Percentiles rank a stretch among this genome's conserved stretches.
Conservation (phyloP, 2,888 invertebrate species). For the Drosophila histrio region DNA sequence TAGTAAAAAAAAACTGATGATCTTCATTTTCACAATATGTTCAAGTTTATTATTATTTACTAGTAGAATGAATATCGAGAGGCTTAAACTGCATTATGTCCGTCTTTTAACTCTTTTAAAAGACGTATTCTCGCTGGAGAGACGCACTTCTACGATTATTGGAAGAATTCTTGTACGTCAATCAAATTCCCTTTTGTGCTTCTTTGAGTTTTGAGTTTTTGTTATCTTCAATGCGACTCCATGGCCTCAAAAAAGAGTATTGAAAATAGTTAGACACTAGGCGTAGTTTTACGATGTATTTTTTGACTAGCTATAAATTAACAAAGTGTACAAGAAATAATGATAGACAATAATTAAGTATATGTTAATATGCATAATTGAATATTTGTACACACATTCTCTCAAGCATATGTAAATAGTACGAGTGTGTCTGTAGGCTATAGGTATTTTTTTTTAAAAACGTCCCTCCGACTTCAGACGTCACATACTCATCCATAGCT, state of each 20-base stretch:
- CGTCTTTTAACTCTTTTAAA: not conserved
- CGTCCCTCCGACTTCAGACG: conserved; percentile 29
- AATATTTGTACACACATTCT: conserved; percentile 16
- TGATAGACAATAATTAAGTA: conserved; percentile 53
- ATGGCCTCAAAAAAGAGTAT: conserved; percentile 10
- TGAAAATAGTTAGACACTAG: conserved; percentile 20
- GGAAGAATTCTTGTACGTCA: conserved; percentile 8
- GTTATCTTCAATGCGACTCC: conserved; percentile 1
- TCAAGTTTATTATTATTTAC: not conserved
- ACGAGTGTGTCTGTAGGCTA: conserved; percentile 10
- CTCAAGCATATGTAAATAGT: not conserved
- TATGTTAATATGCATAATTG: conserved; percentile 50
- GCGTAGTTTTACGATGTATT: conserved; percentile 33
- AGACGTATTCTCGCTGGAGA: not conserved
- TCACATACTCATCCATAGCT: conserved; percentile 20
- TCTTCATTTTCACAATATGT: not conserved
- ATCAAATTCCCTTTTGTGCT: conserved; percentile 8
- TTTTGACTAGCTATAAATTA: conserved; percentile 43
- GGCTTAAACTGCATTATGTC: not conserved
- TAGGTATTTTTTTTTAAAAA: conserved; percentile 17
- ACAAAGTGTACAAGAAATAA: conserved; percentile 40
- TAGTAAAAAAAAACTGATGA: not conserved
- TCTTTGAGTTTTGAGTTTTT: conserved; percentile 12
- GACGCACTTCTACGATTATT: not conserved
- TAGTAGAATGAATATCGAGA: not conserved